These are phyloP conservation scores for Otus sunia DNA, from an alignment of 2,113 vertebrate species.

Conservation along the genomic window DNA sequence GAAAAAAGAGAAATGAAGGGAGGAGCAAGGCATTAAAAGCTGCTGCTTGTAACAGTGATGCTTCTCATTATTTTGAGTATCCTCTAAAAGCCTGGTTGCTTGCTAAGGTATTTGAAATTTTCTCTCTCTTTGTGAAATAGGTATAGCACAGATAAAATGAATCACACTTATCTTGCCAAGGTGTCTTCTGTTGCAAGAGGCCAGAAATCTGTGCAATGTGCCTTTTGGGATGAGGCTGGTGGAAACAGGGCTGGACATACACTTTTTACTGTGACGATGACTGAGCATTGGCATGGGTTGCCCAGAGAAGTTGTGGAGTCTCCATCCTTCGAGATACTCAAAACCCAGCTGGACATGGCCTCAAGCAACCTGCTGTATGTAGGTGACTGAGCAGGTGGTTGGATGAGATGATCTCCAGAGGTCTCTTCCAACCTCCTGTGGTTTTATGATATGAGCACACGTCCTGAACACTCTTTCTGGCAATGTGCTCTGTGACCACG, in stretches of 20 bases:
- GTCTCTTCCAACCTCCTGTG: not conserved
- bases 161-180: not conserved
- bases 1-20: not conserved
- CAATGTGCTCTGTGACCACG: fast-evolving
- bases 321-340: not conserved
- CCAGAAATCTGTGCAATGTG: not conserved
- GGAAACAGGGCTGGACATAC: not conserved
- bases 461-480: not conserved
- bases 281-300: not conserved
- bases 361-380: not conserved
- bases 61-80: not conserved
- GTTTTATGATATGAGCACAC: fast-evolving
- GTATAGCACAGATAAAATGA: not conserved
- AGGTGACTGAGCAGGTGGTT: not conserved
- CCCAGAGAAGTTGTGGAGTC: not conserved
- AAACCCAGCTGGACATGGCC: not conserved
- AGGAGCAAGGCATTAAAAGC: not conserved
- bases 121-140: not conserved
- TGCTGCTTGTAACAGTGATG: not conserved
- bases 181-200: not conserved
- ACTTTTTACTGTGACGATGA: not conserved
- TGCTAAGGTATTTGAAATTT: not conserved
- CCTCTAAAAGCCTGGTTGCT: not conserved
- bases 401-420: not conserved
- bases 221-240: not conserved